phyloP scores from a whole-genome alignment of 1,140 invertebrate species.

The Andrena cerasifolii region DNA sequence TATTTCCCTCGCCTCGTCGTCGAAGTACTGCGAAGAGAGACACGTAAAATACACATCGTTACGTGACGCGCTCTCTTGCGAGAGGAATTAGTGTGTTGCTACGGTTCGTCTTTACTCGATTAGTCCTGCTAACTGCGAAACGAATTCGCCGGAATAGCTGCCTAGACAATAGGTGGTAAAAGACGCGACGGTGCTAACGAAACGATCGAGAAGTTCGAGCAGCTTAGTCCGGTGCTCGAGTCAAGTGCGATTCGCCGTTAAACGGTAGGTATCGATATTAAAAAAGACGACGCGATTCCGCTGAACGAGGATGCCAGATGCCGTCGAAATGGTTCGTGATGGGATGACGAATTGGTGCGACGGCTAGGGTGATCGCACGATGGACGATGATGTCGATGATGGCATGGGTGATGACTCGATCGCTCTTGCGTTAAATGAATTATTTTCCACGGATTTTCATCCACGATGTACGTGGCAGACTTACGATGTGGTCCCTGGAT shows the following conservation, averaged over 20 bases:
- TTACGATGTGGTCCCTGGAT: constrained; percentile 88
- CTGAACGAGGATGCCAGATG: background rate
- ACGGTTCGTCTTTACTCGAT: background rate
- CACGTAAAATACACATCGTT: constrained; percentile 26
- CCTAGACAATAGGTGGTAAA: background rate
- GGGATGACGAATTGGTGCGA: constrained; percentile 5
- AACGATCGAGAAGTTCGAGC: too few species aligned
- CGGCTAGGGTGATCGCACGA: constrained; percentile 7
- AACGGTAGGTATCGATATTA: background rate
- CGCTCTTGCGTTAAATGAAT: too few species aligned
- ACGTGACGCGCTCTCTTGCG: background rate
- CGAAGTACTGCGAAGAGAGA: constrained; percentile 85
- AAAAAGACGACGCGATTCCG: constrained; percentile 42
- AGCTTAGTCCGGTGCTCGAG: too few species aligned
- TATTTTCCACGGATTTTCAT: background rate
- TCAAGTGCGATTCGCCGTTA: background rate
- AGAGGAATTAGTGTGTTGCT: constrained; percentile 13
- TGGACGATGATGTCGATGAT: constrained; percentile 20
- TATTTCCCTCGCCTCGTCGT: constrained; percentile 90
- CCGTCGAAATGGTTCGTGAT: background rate
- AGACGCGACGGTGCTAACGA: too few species aligned
- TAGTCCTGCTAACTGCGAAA: constrained; percentile 12
- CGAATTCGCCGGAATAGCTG: too few species aligned
- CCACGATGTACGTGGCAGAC: constrained; percentile 60
- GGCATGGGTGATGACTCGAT: constrained; percentile 30